Evolutionary conservation across 2,797 vertebrate genomes (phyloP), one percentile per base, ranked within the genome.

Genomic region (Loriculus beryllinus): DNA sequence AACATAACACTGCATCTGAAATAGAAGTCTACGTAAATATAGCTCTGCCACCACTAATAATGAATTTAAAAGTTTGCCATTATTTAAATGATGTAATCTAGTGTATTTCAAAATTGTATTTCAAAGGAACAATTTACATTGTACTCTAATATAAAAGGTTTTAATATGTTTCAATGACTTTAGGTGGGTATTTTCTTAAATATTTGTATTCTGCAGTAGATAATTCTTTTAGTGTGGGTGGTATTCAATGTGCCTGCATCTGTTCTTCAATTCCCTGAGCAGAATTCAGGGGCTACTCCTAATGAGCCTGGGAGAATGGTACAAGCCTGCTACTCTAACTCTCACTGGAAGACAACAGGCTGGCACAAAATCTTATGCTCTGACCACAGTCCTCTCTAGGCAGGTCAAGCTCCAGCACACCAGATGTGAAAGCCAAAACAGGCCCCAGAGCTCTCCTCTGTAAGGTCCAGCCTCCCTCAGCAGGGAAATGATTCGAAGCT

Each of bases 21-120:
- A 48, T 94, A 75, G 70, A 96, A 80, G 37, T 95, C 31, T 94
- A 45, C 96, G 93, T 96, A 96, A 91, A 97, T 94, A 96, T 12
- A 86, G 39, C 84, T 93, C 90, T 7, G 57, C 94, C 95, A 86
- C 90, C 79, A 96, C 85, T 64, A 60, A 93, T 84, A 89, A 86
- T 92, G 77, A 96, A 90, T 45, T 90, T 90, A 45, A 96, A 86
- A 92, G 67, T 94, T 86, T 76, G 87, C 42, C 1, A 51, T 92
- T 96, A 97, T 95, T 96, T 97, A 97, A 97, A 94, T 84, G 40
- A 96, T 96, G 91, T 97, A 97, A 97, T 95, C 90, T 96, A 97
- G 87, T 92, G 82, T 92, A 96, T 95, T 95, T 96, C 90, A 93
- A 88, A 96, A 92, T 95, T 80, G 56, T 93, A 97, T 96, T 48